phyloP scores from a whole-genome alignment of 2,797 vertebrate genomes.

The Platalea minor region DNA sequence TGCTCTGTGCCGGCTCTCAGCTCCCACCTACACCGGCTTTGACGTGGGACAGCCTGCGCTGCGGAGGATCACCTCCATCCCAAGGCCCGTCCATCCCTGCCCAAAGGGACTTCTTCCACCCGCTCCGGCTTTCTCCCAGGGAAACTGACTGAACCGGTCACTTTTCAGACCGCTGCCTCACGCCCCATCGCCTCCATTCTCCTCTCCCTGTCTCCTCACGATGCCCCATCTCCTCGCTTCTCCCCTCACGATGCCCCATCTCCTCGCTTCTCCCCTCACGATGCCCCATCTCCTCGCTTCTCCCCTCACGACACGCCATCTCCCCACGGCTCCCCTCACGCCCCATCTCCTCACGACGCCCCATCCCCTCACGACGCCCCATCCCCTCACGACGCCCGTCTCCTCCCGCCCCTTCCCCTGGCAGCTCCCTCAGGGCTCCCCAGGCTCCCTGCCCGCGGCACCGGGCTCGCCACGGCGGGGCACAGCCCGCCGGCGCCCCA shows the following conservation, averaged over 20 bases:
- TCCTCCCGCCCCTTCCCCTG: neutral
- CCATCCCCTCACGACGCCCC: too few species aligned
- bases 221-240: too few species aligned
- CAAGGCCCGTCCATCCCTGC: neutral
- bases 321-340: neutral
- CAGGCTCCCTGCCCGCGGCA: neutral
- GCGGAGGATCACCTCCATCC: neutral
- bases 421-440: neutral
- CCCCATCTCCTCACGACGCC: neutral
- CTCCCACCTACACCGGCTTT: neutral
- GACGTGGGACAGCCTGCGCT: neutral
- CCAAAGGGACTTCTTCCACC: neutral
- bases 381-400: neutral
- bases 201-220: neutral
- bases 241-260: too few species aligned
- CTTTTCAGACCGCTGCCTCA: rapidly evolving
- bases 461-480: neutral
- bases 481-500: neutral
- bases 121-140: rapidly evolving
- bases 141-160: neutral
- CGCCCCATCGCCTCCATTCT: too few species aligned
- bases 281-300: neutral
- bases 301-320: neutral
- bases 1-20: neutral
- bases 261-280: too few species aligned